These are phyloP conservation scores for Chamaea fasciata DNA, from an alignment of 2,113 vertebrate genomes.

Conservation along the genomic window DNA sequence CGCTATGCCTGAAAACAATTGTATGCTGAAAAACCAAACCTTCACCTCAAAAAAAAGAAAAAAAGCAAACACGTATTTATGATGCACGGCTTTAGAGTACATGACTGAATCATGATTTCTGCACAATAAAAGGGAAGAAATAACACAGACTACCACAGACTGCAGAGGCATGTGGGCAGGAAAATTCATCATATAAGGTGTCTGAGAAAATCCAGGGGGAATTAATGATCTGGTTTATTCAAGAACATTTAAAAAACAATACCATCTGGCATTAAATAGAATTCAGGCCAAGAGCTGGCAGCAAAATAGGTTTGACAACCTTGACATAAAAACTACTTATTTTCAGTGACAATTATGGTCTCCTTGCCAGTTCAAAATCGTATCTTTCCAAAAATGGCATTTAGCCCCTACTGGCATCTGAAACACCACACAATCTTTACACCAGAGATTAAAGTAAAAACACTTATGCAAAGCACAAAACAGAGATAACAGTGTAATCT, in stretches of 20 bases:
- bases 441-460: neutral
- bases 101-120: neutral
- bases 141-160: neutral
- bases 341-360: conserved; percentile 16
- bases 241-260: conserved; percentile 56
- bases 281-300: conserved; percentile 45
- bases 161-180: neutral
- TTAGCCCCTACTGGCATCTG: neutral
- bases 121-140: neutral
- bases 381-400: conserved; percentile 23
- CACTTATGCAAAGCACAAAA: neutral
- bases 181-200: neutral
- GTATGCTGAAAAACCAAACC: neutral
- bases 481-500: neutral
- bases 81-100: neutral
- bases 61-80: neutral
- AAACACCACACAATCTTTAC: neutral
- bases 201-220: conserved; percentile 1
- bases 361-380: conserved; percentile 35
- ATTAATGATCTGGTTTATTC: conserved; percentile 37
- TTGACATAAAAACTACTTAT: conserved; percentile 56
- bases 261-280: conserved; percentile 58
- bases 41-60: neutral
- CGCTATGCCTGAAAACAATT: neutral
- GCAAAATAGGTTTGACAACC: conserved; percentile 36